Base-by-base conservation (phyloP, 2,113 vertebrate genomes). In the Petrocephalus zakoni region DNA sequence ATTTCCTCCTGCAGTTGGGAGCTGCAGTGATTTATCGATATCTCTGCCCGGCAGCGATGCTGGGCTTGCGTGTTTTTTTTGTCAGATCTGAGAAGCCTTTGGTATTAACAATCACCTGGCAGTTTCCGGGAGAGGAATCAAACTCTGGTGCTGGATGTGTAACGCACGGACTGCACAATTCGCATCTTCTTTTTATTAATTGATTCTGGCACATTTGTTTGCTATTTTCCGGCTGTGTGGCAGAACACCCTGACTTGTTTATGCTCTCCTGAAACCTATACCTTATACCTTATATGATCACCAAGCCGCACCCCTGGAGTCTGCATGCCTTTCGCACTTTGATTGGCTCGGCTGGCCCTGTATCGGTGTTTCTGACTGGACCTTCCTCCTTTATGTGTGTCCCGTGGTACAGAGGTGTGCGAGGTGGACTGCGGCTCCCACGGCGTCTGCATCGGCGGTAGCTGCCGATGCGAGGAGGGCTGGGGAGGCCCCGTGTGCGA, bases 391-490 rank as follows among this genome's bases (percentile, higher is more conserved):
- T 25, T 13, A 2, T 19, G 34, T 61, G 34, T 93, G 85, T 37
- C 61, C 25, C 68, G 61, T 72, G 87, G 53, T 29, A 2, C 93
- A 99, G 98, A 99, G 84, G 95, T 98, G 87, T 99, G 98, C 34
- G 94, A 95, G 0, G 96, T 95, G 93, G 97, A 98, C 94, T 99
- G 98, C 0, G 98, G 98, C 92, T 89, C 94, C 0, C 97, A 96
- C 0, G 98, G 98, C 0, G 95, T 98, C 49, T 99, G 98, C 94
- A 95, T 98, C 89, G 96, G 97, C 0, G 98, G 98, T 0, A 90
- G 94, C 0, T 99, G 98, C 88, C 97, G 97, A 86, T 99, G 98
- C 7, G 98, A 99, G 91, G 98, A 99, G 22, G 98, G 97, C 92
- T 99, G 98, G 98, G 97, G 97, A 0, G 98, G 98, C 0, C 68